phyloP scores from a whole-genome alignment of 2,113 vertebrate genomes.

The Thryonomys swinderianus region DNA sequence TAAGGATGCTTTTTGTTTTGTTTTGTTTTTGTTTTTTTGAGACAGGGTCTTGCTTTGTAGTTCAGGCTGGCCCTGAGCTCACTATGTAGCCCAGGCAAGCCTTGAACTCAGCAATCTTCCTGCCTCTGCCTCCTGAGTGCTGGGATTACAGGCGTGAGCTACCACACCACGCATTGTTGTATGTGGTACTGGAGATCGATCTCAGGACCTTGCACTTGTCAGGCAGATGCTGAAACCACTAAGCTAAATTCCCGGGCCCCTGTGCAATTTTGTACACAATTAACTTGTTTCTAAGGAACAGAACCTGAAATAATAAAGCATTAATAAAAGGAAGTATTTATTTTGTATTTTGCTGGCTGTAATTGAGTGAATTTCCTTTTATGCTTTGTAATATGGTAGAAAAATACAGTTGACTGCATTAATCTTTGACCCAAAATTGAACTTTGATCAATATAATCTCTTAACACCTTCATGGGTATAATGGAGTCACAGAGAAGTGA shows the following conservation, averaged over 20 bases:
- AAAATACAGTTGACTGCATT: background rate
- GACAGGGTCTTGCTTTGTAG: no score
- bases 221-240: no score
- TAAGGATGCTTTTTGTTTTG: background rate
- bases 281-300: background rate
- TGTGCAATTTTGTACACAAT: background rate
- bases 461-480: background rate
- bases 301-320: background rate
- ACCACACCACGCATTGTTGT: no score
- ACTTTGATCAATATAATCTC: background rate
- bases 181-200: no score
- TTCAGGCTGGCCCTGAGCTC: no score
- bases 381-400: background rate
- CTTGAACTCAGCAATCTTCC: no score
- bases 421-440: background rate
- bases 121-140: no score
- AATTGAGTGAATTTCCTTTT: background rate
- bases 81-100: no score
- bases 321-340: background rate
- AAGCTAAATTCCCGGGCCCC: no score
- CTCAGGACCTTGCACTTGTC: no score
- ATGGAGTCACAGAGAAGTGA: background rate
- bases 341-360: background rate
- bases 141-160: no score
- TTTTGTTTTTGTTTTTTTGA: no score